Base-by-base conservation (phyloP, 23 tunicate genomes). In the Halocynthia roretzi region DNA sequence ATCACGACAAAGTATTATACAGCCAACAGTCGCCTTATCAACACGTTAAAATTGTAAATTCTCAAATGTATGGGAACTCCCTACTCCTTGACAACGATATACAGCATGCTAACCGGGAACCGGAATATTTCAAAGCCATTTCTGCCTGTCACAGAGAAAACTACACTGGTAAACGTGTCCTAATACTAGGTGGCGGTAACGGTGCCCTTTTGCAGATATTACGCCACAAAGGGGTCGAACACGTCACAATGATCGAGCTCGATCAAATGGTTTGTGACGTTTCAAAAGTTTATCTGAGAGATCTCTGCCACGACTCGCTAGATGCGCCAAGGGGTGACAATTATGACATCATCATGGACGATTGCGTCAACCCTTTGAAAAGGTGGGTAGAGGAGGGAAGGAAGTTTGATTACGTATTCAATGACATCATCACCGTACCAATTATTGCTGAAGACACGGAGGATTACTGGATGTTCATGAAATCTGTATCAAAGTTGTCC, bases 131-230 rank as follows among this genome's bases (percentile, higher is more conserved):
- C 6, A 22, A 51, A 6, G 98, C 98, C 7, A 88, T 94, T 19
- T 84, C 95, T 56, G 98, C 95, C 6, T 70, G 58, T 50, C 78
- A 75, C n/a, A 82, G 77, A 18, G 92, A 86, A 52, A 82, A 82
- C 85, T 95, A 84, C 51, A 54, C 8, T 5, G 85, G 50, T 0
- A 95, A 95, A 72, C 77, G 70, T 72, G 99, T 95, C 20, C 75
- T 95, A 56, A 68, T 95, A 8, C 87, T 95, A 20, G 99, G 99
- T 56, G 99, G 99, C 0, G 99, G 99, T 7, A 96, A 95, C 73
- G 99, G 99, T 12, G 99, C 96, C 52, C 87, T 94, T 5, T 54
- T 94, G 50, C 76, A 87, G 52, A 74, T 87, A 81, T 58, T 94
- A 50, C 74, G 72, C 7, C 67, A 91, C 67, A 68, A 71, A 15